These are phyloP conservation scores for Orbicella faveolata DNA, from an alignment of 64 coral and sea anemone species.

Conservation along the genomic window DNA sequence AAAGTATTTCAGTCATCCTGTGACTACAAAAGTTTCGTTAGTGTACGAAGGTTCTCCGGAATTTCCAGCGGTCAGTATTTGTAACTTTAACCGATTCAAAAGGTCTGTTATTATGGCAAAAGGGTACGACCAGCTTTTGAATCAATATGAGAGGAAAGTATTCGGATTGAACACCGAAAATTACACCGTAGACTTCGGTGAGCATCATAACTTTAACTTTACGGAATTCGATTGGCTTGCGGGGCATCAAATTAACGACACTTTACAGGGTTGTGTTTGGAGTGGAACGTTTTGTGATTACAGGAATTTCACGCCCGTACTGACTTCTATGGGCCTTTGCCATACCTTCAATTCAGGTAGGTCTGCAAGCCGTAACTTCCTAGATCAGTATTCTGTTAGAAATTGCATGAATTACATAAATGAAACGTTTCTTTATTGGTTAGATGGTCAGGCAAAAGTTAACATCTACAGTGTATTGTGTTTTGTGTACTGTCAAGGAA, in stretches of 20 bases:
- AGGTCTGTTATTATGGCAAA: not conserved
- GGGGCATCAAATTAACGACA: slow-evolving; percentile 42
- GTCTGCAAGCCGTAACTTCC: not conserved
- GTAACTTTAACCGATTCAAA: slow-evolving; percentile 49
- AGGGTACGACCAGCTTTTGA: not conserved
- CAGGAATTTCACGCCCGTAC: slow-evolving; percentile 9
- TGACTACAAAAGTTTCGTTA: slow-evolving; percentile 27
- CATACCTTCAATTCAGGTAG: slow-evolving; percentile 67
- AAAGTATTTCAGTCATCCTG: slow-evolving; percentile 34
- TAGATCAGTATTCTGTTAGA: not conserved
- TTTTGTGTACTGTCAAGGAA: no score
- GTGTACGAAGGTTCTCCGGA: not conserved
- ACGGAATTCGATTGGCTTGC: not conserved
- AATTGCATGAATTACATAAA: no score
- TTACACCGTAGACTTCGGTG: slow-evolving; percentile 1
- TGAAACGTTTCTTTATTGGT: no score
- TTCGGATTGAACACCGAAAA: not conserved
- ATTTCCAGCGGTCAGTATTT: slow-evolving; percentile 59
- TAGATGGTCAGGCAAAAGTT: no score
- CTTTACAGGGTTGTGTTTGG: slow-evolving; percentile 28
- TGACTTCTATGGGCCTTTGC: slow-evolving; percentile 58
- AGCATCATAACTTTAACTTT: not conserved
- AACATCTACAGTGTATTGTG: no score
- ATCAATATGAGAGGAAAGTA: not conserved
- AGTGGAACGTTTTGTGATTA: slow-evolving; percentile 12